Conservation (phyloP, 2,888 invertebrate species). For the Drosophila rellima region DNA sequence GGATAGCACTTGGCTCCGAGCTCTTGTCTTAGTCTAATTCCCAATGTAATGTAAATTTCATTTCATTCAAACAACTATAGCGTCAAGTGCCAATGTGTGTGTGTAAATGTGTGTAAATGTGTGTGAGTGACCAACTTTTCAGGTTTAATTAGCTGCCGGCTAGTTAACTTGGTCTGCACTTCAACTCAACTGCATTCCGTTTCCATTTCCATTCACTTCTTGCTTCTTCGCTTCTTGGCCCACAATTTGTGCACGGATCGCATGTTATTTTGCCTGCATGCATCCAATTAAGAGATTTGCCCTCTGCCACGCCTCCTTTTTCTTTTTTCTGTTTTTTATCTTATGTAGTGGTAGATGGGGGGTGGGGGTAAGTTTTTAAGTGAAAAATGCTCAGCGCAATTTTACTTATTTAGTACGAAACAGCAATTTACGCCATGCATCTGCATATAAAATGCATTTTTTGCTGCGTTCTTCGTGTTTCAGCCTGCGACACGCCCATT, state of each 20-base stretch:
- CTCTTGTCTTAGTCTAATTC: conserved; percentile 75
- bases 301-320: conserved; percentile 33
- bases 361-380: conserved; percentile 60
- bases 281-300: conserved; percentile 78
- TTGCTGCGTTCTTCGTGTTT: conserved; percentile 37
- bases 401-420: conserved; percentile 82
- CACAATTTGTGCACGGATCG: conserved; percentile 68
- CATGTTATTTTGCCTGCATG: conserved; percentile 79
- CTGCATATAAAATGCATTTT: conserved; percentile 78
- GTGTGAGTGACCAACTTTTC: conserved; percentile 66
- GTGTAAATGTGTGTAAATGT: conserved; percentile 7
- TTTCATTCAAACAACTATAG: conserved; percentile 57
- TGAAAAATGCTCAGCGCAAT: conserved; percentile 80
- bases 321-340: conserved; percentile 19
- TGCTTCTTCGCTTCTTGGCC: conserved; percentile 18
- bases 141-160: conserved; percentile 79
- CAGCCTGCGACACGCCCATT: conserved; percentile 65
- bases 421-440: conserved; percentile 78
- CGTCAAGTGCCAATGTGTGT: conserved; percentile 10
- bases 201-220: conserved; percentile 29
- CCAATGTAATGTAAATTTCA: conserved; percentile 67
- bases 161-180: conserved; percentile 72
- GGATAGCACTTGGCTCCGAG: conserved; percentile 17
- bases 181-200: conserved; percentile 44
- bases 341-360: conserved; percentile 35